These are phyloP conservation scores for Ursus arctos DNA, from an alignment of 2,113 vertebrate species.

Conservation along the genomic window DNA sequence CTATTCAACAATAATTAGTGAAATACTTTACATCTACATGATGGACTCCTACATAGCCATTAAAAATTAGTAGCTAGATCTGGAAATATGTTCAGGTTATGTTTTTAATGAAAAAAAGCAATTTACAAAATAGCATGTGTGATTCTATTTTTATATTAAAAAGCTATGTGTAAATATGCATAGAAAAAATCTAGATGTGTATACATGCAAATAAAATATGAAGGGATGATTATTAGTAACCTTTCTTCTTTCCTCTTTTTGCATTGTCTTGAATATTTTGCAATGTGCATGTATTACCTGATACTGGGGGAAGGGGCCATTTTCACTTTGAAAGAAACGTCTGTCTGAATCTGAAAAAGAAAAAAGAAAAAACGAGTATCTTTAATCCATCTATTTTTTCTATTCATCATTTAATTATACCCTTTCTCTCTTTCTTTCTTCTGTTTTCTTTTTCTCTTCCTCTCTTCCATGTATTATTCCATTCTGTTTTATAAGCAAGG, in stretches of 20 bases:
- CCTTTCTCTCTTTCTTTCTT: not conserved
- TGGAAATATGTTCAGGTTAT: slow-evolving; percentile 15
- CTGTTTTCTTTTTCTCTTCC: not conserved
- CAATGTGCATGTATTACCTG: not conserved
- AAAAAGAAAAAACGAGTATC: not conserved
- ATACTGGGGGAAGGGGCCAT: not conserved
- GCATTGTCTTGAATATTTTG: slow-evolving; percentile 58
- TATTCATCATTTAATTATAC: not conserved
- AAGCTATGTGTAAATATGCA: not conserved
- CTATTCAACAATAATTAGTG: slow-evolving; percentile 9
- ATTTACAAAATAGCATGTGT: slow-evolving; percentile 22
- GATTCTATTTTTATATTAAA: slow-evolving; percentile 52
- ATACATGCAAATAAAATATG: slow-evolving; percentile 42
- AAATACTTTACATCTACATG: not conserved
- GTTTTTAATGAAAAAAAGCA: not conserved
- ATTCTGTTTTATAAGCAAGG: slow-evolving; percentile 3
- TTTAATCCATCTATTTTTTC: not conserved
- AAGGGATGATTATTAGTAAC: not conserved
- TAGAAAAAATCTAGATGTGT: slow-evolving; percentile 15
- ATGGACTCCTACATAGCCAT: not conserved
- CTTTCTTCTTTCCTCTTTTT: slow-evolving; percentile 30
- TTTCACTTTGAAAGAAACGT: slow-evolving; percentile 57
- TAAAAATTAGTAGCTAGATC: slow-evolving; percentile 56
- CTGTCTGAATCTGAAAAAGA: not conserved
- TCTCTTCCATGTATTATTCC: not conserved